Evolutionary conservation across 2,797 vertebrate species (phyloP).

Genomic region (Sarcoramphus papa): DNA sequence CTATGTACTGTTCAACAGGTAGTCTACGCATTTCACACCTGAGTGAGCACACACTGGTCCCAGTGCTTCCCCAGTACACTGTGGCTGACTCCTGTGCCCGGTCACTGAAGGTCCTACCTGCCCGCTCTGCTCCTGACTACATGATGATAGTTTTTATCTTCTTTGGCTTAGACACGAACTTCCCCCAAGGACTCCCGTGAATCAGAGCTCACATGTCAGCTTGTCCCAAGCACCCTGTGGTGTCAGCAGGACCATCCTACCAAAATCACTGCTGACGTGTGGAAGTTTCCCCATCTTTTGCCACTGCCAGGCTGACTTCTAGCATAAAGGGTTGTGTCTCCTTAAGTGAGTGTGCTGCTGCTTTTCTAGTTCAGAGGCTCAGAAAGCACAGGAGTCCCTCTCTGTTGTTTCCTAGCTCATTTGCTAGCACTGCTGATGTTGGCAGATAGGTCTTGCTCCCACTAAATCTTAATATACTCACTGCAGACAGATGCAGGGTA

Average conservation of each 20-base stretch:
- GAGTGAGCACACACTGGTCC: background rate
- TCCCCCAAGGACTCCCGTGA: background rate
- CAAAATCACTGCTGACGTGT: fast-evolving
- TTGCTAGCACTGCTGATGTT: background rate
- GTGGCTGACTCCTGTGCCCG: background rate
- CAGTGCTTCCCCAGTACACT: background rate
- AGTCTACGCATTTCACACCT: background rate
- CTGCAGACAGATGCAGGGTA: background rate
- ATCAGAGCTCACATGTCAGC: background rate
- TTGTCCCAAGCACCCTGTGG: background rate
- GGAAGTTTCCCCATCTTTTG: background rate
- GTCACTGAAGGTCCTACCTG: background rate
- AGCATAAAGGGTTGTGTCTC: background rate
- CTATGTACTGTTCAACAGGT: background rate
- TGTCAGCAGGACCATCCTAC: background rate
- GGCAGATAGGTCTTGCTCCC: background rate
- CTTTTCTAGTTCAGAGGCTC: background rate
- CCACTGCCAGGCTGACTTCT: background rate
- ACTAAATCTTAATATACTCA: background rate
- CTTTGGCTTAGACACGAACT: background rate
- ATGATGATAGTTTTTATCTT: background rate
- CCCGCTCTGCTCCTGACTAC: background rate
- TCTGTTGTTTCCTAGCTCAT: background rate
- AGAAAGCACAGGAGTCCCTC: background rate
- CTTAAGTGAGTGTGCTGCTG: background rate